These are phyloP conservation scores for Danaus chrysippus DNA, from an alignment of 2,888 invertebrate genomes.

Conservation along the genomic window DNA sequence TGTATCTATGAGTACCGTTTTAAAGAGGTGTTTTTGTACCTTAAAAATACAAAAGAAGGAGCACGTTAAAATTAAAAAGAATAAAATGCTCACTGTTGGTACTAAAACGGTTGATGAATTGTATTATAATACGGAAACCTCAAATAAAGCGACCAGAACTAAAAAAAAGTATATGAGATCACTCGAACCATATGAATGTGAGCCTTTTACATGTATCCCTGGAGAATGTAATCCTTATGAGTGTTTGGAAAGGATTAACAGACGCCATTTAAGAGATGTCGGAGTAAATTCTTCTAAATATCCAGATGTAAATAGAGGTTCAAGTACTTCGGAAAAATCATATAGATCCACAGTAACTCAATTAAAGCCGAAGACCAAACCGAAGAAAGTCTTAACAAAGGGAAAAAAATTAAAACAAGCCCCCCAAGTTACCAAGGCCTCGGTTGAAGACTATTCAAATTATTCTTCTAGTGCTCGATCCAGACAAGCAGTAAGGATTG, in stretches of 20 bases:
- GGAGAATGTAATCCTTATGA: conserved; percentile 33
- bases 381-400: conserved; percentile 9
- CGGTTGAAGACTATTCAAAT: background rate
- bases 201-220: conserved; percentile 36
- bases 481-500: conserved; percentile 32
- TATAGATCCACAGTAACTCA: conserved; percentile 15
- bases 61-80: conserved; percentile 15
- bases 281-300: conserved; percentile 7
- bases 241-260: conserved; percentile 40
- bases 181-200: conserved; percentile 35
- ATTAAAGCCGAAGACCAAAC: conserved; percentile 13
- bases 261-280: conserved; percentile 19
- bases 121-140: conserved; percentile 9
- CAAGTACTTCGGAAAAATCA: conserved; percentile 17
- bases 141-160: conserved; percentile 24
- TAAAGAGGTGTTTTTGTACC: conserved; percentile 45
- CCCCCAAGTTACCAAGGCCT: background rate
- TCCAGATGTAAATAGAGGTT: conserved; percentile 12
- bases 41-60: conserved; percentile 37
- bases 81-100: conserved; percentile 16
- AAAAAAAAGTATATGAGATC: conserved; percentile 16
- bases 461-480: background rate
- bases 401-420: conserved; percentile 8
- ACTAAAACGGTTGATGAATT: conserved; percentile 10
- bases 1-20: conserved; percentile 30